Conservation (phyloP, 1,140 invertebrate species). For the Prorops nasuta region DNA sequence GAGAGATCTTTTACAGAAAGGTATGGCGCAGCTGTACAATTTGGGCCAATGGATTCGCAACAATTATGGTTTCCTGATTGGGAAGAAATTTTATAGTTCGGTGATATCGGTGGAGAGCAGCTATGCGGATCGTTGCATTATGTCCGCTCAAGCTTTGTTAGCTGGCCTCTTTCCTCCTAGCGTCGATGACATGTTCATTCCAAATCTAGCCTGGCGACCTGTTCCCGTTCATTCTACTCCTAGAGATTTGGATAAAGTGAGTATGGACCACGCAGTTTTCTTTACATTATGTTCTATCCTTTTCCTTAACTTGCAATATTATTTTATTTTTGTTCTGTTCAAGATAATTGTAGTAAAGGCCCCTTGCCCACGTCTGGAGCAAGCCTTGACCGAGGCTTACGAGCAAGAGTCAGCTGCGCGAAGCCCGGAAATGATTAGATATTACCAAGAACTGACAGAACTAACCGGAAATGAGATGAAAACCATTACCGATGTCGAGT, state of each 20-base stretch:
- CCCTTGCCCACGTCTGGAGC: slow-evolving; percentile 64
- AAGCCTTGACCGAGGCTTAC: slow-evolving; percentile 58
- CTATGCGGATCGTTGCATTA: slow-evolving; percentile 77
- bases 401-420: slow-evolving; percentile 26
- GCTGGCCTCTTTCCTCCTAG: slow-evolving; percentile 80
- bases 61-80: slow-evolving; percentile 68
- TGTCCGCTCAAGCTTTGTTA: slow-evolving; percentile 80
- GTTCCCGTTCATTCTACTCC: slow-evolving; percentile 80
- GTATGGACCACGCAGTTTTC: slow-evolving; percentile 28
- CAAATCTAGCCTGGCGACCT: slow-evolving; percentile 78
- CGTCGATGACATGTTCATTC: slow-evolving; percentile 69
- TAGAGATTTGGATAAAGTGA: slow-evolving; percentile 68
- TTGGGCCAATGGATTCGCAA: slow-evolving; percentile 72
- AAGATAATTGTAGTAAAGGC: slow-evolving; percentile 65
- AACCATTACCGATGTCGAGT: slow-evolving; percentile 68
- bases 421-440: slow-evolving; percentile 1
- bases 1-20: slow-evolving; percentile 73
- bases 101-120: slow-evolving; percentile 77
- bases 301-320: slow-evolving; percentile 11
- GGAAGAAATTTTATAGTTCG: slow-evolving; percentile 60
- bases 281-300: background rate
- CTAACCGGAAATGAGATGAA: slow-evolving; percentile 67
- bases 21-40: slow-evolving; percentile 73
- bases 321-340: slow-evolving; percentile 23
- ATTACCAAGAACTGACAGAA: slow-evolving; percentile 66